A percentile compares a stretch with the other conserved stretches of the same genome.
Conservation (phyloP, 2,888 invertebrate species). For the Xestoiulus laeticollis region DNA sequence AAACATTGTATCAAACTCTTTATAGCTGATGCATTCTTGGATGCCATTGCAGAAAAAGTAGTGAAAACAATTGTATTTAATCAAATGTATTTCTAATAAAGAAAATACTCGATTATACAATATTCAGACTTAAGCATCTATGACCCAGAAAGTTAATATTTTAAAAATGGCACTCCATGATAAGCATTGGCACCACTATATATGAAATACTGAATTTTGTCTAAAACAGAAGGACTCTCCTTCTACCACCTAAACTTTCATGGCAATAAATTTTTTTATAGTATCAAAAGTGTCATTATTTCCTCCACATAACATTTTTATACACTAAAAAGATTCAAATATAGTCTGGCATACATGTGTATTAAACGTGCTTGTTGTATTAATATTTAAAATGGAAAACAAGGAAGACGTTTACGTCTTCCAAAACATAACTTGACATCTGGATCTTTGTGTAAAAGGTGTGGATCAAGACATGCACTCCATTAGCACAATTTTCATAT, state of each 20-base stretch:
- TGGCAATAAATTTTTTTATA: background rate
- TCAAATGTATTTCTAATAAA: no score
- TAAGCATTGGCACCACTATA: no score
- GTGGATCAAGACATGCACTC: background rate
- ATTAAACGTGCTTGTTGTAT: slow-evolving; percentile 14
- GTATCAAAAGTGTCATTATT: background rate
- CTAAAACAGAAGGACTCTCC: background rate
- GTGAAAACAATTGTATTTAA: background rate
- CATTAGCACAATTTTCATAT: slow-evolving; percentile 17
- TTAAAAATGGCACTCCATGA: background rate
- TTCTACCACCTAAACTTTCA: background rate
- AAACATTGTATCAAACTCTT: background rate
- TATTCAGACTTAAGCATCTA: no score
- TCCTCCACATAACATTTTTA: background rate
- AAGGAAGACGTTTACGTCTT: background rate
- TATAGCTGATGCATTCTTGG: no score
- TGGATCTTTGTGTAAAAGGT: background rate
- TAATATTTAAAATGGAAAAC: background rate
- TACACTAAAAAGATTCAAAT: background rate
- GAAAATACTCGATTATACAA: no score
- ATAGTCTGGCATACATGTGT: background rate
- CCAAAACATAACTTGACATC: slow-evolving; percentile 5
- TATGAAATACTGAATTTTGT: background rate
- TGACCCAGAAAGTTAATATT: background rate
- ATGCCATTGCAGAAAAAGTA: no score